These are phyloP conservation scores for Enteromius treurensis DNA, from an alignment of 2,797 vertebrate genomes.

Conservation along the genomic window DNA sequence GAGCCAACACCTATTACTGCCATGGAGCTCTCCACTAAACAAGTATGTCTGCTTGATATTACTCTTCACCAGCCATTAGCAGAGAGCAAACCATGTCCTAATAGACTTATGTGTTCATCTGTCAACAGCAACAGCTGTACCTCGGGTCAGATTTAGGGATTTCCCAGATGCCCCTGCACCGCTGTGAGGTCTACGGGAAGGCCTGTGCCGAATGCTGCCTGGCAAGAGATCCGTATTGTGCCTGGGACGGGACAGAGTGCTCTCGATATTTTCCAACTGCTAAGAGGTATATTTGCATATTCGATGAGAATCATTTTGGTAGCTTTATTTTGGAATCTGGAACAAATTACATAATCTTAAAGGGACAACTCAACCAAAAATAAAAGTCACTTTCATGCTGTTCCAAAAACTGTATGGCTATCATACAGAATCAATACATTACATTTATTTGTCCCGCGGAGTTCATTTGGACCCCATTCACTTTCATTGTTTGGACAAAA, in stretches of 20 bases:
- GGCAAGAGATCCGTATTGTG: conserved; percentile 96
- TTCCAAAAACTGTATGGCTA: background rate
- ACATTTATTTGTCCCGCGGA: background rate
- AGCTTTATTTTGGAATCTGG: background rate
- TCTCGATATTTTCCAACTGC: conserved; percentile 98
- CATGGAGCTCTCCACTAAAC: conserved; percentile 98
- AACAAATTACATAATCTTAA: background rate
- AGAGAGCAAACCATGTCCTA: conserved; percentile 14
- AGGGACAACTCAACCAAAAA: background rate
- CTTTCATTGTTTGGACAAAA: background rate
- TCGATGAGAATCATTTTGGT: background rate
- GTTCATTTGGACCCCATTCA: background rate
- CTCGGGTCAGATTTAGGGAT: conserved; percentile 90
- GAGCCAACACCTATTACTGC: conserved; percentile 90
- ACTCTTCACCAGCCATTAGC: conserved; percentile 17
- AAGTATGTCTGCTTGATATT: conserved; percentile 74
- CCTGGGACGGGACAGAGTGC: conserved; percentile 96
- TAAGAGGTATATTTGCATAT: conserved; percentile 80
- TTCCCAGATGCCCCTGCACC: conserved; percentile 94
- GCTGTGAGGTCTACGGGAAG: conserved; percentile 95
- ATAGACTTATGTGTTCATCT: conserved; percentile 51
- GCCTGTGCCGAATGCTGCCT: conserved; percentile 98
- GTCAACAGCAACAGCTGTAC: conserved; percentile 94
- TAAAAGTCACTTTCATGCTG: background rate
- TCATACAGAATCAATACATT: background rate